A percentile compares a stretch with the other conserved stretches of the same genome.
Evolutionary conservation across 2,888 invertebrate species (phyloP).

Genomic region (Zhengitettix transpicula): DNA sequence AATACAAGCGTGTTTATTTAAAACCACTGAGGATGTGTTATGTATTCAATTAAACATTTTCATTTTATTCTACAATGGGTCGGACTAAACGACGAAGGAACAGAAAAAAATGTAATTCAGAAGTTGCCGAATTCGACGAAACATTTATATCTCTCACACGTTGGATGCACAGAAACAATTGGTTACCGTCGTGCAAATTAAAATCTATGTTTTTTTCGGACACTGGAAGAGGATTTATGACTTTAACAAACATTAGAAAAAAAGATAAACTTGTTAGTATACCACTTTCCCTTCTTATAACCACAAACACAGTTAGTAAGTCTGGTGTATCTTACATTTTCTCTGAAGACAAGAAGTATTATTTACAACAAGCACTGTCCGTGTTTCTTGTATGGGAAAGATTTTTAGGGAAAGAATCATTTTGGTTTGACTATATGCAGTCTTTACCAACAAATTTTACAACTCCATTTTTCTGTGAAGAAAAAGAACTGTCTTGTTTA

Average conservation of each 20-base stretch:
- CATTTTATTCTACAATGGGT: background rate
- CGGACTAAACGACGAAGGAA: conserved; percentile 2
- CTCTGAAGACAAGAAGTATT: conserved; percentile 16
- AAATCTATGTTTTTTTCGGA: conserved; percentile 37
- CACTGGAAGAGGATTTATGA: conserved; percentile 61
- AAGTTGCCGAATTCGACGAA: background rate
- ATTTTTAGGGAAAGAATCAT: conserved; percentile 34
- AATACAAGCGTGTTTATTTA: no score
- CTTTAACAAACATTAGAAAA: conserved; percentile 33
- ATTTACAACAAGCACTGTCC: conserved; percentile 56
- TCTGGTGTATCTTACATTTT: conserved; percentile 17
- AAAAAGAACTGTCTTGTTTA: conserved; percentile 34
- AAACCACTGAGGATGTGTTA: no score
- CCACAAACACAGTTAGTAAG: conserved; percentile 22
- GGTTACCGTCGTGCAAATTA: conserved; percentile 38
- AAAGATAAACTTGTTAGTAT: conserved; percentile 39
- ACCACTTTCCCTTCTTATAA: conserved; percentile 33
- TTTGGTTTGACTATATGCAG: conserved; percentile 47
- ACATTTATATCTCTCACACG: conserved; percentile 28
- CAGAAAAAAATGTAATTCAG: background rate
- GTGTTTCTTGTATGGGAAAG: conserved; percentile 55
- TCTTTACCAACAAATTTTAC: conserved; percentile 49
- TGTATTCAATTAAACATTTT: no score
- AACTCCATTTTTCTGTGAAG: conserved; percentile 49
- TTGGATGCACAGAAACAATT: conserved; percentile 36